These are phyloP conservation scores for Smutsia temminckii DNA, from an alignment of 2,797 vertebrate genomes.

Conservation along the genomic window DNA sequence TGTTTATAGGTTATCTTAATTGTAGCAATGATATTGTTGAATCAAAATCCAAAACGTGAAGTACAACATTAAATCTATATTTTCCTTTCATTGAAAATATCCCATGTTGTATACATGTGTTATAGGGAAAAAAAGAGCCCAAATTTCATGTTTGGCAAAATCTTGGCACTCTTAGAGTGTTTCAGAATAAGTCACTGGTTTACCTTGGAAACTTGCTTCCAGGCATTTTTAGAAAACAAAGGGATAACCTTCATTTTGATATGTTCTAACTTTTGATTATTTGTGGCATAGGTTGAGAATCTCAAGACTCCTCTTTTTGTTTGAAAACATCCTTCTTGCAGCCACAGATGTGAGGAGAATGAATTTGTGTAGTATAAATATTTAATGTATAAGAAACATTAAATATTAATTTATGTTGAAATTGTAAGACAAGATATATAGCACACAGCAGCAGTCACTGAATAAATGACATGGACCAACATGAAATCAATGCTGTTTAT, in stretches of 20 bases:
- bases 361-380: constrained; percentile 61
- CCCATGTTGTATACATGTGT: not conserved
- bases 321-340: constrained; percentile 42
- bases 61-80: not conserved
- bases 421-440: constrained; percentile 55
- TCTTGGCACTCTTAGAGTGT: not conserved
- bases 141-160: not conserved
- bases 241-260: not conserved
- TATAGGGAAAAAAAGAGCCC: not conserved
- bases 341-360: constrained; percentile 45
- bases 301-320: constrained; percentile 10
- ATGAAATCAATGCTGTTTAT: not conserved
- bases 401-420: constrained; percentile 75
- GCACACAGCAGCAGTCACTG: not conserved
- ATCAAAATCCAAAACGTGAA: constrained; percentile 33
- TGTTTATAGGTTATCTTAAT: not conserved
- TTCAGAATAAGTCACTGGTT: not conserved
- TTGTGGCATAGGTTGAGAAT: not conserved
- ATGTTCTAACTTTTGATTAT: constrained; percentile 15
- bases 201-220: not conserved
- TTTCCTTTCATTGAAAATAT: constrained; percentile 1
- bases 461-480: not conserved
- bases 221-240: constrained; percentile 18
- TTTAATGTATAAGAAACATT: constrained; percentile 72
- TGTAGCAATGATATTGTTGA: not conserved